These are phyloP conservation scores for Crocidura indochinensis DNA, from an alignment of 2,797 vertebrate genomes.

Conservation along the genomic window DNA sequence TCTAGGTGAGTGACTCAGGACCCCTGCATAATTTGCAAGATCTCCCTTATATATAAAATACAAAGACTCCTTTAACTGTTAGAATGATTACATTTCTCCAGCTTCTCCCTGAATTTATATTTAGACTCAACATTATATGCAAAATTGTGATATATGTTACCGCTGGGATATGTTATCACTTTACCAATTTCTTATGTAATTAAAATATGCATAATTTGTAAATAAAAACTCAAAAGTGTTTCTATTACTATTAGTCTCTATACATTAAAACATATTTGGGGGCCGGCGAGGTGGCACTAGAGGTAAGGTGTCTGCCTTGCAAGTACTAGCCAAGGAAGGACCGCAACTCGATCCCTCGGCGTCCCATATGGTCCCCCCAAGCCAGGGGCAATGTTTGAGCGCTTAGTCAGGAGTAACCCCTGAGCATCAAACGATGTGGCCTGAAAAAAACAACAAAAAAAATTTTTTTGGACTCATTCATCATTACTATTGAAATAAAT, in stretches of 20 bases:
- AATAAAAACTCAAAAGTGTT: slow-evolving; percentile 42
- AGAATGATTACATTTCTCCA: slow-evolving; percentile 46
- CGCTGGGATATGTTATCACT: slow-evolving; percentile 31
- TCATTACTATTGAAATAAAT: background rate
- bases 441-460: too few species aligned
- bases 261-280: slow-evolving; percentile 27
- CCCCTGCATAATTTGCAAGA: too few species aligned
- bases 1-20: too few species aligned
- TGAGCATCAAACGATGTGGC: too few species aligned
- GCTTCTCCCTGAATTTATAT: slow-evolving; percentile 40
- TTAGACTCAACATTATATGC: slow-evolving; percentile 50
- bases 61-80: slow-evolving; percentile 56
- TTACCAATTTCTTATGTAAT: slow-evolving; percentile 34
- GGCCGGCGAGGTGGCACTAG: too few species aligned
- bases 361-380: too few species aligned
- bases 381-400: too few species aligned
- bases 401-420: too few species aligned
- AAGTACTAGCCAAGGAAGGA: too few species aligned
- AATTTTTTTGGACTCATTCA: slow-evolving; percentile 37
- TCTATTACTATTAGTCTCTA: background rate
- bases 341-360: too few species aligned
- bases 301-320: too few species aligned
- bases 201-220: slow-evolving; percentile 22
- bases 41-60: too few species aligned
- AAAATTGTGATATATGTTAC: background rate